A percentile compares a stretch with the other conserved stretches of the same genome.
Evolutionary conservation across 2,113 vertebrate genomes (phyloP).

Genomic region (Otocyon megalotis): DNA sequence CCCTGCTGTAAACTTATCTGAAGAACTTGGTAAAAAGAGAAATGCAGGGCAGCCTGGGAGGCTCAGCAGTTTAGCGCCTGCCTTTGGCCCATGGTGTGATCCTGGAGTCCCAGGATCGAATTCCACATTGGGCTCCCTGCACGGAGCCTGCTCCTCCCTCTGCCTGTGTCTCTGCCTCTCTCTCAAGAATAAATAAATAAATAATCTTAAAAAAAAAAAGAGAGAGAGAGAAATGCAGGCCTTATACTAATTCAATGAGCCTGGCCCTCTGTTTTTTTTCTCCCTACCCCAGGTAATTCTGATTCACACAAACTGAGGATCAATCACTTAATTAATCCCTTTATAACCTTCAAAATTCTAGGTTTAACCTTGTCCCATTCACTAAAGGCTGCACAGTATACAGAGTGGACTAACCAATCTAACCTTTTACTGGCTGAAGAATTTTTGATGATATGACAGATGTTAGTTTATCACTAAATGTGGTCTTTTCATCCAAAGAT

Average conservation of each 20-base stretch:
- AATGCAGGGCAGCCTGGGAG: too few species aligned
- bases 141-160: too few species aligned
- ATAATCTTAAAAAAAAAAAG: not conserved
- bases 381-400: not conserved
- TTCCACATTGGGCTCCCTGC: too few species aligned
- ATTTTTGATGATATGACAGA: not conserved
- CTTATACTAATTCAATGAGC: not conserved
- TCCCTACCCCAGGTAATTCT: not conserved
- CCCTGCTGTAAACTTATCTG: not conserved
- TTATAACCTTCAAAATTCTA: not conserved
- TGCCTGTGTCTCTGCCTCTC: too few species aligned
- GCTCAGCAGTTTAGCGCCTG: too few species aligned
- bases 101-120: too few species aligned
- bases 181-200: too few species aligned
- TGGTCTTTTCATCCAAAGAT: not conserved
- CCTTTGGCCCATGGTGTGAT: too few species aligned
- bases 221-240: not conserved
- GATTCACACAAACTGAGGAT: not conserved
- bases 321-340: not conserved
- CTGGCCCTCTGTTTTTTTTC: not conserved
- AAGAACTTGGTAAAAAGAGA: not conserved
- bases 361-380: not conserved
- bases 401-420: not conserved
- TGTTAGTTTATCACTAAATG: not conserved
- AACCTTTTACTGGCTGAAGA: not conserved